These are phyloP conservation scores for Diarsia dahlii DNA, from an alignment of 2,888 invertebrate genomes.

Conservation along the genomic window DNA sequence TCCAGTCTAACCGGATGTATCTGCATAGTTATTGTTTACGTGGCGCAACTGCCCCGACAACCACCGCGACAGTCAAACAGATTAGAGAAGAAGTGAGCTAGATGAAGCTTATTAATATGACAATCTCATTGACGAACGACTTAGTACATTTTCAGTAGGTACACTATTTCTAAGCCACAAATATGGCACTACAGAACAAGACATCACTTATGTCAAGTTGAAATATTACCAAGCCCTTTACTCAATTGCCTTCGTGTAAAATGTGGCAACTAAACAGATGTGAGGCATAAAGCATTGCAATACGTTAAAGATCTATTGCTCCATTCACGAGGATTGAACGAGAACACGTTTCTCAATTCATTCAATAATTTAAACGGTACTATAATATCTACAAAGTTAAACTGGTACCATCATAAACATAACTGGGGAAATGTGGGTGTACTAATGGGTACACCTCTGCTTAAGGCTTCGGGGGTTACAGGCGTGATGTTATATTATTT, in stretches of 20 bases:
- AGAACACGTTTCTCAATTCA: slow-evolving; percentile 13
- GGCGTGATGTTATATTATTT: too few relatives aligned
- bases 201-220: neutral
- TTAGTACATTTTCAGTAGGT: neutral
- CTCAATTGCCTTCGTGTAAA: slow-evolving; percentile 27
- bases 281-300: slow-evolving; percentile 17
- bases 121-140: neutral
- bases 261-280: slow-evolving; percentile 29
- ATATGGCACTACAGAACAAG: neutral
- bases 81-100: neutral
- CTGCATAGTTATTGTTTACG: neutral
- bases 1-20: neutral
- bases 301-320: slow-evolving; percentile 16
- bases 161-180: neutral
- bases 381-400: neutral
- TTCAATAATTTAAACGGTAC: slow-evolving; percentile 26
- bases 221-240: slow-evolving; percentile 14
- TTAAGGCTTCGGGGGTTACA: too few relatives aligned
- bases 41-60: neutral
- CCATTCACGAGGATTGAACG: slow-evolving; percentile 9
- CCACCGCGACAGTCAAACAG: neutral
- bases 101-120: neutral
- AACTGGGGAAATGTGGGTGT: too few relatives aligned
- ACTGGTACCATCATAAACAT: too few relatives aligned
- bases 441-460: too few relatives aligned